Conservation (phyloP, 2,113 vertebrate genomes). For the Oryzias curvinotus region DNA sequence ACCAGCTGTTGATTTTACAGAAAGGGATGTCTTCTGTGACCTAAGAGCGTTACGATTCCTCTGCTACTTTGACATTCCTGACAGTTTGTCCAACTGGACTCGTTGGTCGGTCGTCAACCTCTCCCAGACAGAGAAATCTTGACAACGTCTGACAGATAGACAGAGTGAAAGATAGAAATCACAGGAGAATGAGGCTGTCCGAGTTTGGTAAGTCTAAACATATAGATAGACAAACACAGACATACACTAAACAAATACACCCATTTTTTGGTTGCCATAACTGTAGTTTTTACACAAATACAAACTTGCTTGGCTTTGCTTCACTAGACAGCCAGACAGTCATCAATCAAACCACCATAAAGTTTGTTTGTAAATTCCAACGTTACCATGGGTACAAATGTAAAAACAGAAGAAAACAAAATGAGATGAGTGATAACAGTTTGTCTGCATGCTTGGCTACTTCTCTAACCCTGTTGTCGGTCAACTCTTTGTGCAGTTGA, state of each 20-base stretch:
- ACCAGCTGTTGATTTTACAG: constrained; percentile 8
- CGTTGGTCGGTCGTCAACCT: constrained; percentile 24
- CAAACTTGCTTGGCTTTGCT: not conserved
- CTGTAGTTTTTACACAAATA: constrained; percentile 10
- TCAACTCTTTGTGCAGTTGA: constrained; percentile 18
- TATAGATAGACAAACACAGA: constrained; percentile 15
- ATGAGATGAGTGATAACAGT: constrained; percentile 25
- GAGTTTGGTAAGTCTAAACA: constrained; percentile 28
- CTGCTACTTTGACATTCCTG: constrained; percentile 21
- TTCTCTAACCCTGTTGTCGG: constrained; percentile 7
- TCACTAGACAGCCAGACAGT: constrained; percentile 4
- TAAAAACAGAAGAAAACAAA: constrained; percentile 9
- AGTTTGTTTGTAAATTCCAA: not conserved
- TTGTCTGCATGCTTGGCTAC: constrained; percentile 25
- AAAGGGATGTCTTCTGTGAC: not conserved
- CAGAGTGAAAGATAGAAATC: constrained; percentile 20
- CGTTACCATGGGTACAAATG: constrained; percentile 16
- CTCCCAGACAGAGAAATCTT: constrained; percentile 31
- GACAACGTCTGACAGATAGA: constrained; percentile 29
- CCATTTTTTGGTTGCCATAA: constrained; percentile 9
- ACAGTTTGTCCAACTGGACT: constrained; percentile 39
- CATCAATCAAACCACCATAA: constrained; percentile 8
- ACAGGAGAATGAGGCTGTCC: constrained; percentile 40
- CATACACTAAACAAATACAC: constrained; percentile 14
- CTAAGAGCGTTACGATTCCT: not conserved